A percentile compares a stretch with the other conserved stretches of the same genome.
phyloP scores from a whole-genome alignment of 2,888 invertebrate species.

The Artemia sinica region DNA sequence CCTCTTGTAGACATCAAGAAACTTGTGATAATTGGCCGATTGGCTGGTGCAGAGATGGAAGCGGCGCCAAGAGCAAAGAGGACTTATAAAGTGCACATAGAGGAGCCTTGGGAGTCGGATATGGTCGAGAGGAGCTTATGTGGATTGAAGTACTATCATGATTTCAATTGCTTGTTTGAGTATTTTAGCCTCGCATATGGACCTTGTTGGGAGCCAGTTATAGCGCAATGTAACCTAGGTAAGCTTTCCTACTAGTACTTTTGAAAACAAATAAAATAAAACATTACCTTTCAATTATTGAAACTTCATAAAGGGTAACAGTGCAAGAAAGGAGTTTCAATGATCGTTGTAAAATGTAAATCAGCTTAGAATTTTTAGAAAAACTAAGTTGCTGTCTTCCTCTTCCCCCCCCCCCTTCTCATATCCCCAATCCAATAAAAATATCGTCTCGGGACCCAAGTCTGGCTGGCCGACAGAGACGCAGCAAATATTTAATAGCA shows the following conservation, averaged over 20 bases:
- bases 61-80: slow-evolving; percentile 45
- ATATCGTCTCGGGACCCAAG: no score
- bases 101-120: slow-evolving; percentile 62
- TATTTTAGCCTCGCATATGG: slow-evolving; percentile 86
- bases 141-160: slow-evolving; percentile 90
- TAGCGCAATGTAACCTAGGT: slow-evolving; percentile 70
- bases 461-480: no score
- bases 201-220: slow-evolving; percentile 96
- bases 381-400: no score
- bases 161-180: slow-evolving; percentile 80
- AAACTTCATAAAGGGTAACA: no score
- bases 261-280: no score
- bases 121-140: slow-evolving; percentile 72
- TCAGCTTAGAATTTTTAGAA: no score
- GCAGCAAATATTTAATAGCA: no score
- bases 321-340: no score
- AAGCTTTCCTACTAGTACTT: slow-evolving; percentile 26
- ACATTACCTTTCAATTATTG: no score
- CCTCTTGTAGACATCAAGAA: slow-evolving; percentile 67
- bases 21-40: slow-evolving; percentile 68
- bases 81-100: slow-evolving; percentile 45
- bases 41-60: slow-evolving; percentile 73
- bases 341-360: no score
- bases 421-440: no score
- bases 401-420: no score